Evolutionary conservation across 2,888 invertebrate species (phyloP).

Genomic region (Xestia sexstrigata): DNA sequence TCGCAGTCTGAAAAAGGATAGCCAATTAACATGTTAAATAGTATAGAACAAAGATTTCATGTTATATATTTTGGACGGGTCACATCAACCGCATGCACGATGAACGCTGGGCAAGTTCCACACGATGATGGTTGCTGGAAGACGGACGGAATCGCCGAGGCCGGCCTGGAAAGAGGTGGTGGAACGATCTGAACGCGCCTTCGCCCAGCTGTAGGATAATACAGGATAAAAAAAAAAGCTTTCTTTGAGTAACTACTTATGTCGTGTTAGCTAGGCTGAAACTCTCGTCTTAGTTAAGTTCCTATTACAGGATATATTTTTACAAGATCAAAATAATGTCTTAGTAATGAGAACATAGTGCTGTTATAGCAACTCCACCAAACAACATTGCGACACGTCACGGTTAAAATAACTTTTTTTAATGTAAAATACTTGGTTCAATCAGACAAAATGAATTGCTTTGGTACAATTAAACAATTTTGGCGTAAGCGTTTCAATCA

Average conservation of each 20-base stretch:
- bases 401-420: neutral
- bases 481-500: neutral
- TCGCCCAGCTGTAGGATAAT: neutral
- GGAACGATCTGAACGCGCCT: no score
- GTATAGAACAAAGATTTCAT: conserved; percentile 58
- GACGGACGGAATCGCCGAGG: no score
- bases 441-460: neutral
- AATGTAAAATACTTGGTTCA: neutral
- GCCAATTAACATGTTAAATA: conserved; percentile 77
- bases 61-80: conserved; percentile 2
- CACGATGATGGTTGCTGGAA: no score
- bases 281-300: neutral
- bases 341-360: neutral
- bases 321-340: neutral
- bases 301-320: neutral
- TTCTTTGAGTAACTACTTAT: neutral
- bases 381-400: neutral
- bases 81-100: no score
- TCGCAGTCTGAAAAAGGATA: conserved; percentile 69
- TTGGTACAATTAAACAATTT: neutral
- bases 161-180: no score
- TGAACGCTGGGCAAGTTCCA: no score
- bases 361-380: neutral
- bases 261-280: neutral
- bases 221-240: neutral